A percentile compares a stretch with the other conserved stretches of the same genome.
These are phyloP conservation scores for Coecobrya sp. DNA, from an alignment of 2,888 invertebrate species.

Conservation along the genomic window DNA sequence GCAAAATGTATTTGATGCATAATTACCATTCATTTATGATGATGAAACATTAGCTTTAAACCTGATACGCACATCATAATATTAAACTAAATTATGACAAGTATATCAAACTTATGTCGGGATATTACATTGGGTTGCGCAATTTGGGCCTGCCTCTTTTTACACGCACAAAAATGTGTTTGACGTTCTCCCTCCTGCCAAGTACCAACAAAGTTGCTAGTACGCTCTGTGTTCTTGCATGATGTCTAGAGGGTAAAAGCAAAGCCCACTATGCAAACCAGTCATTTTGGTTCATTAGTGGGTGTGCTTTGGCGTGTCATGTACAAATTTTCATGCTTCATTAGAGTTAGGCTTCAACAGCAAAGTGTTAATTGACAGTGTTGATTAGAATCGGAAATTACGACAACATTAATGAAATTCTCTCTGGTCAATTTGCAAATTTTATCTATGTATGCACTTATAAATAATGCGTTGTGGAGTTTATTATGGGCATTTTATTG, in stretches of 20 bases:
- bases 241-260: conserved; percentile 15
- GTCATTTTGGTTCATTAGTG: conserved; percentile 77
- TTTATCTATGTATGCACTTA: conserved; percentile 20
- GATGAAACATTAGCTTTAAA: conserved; percentile 35
- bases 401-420: conserved; percentile 66
- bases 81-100: conserved; percentile 34
- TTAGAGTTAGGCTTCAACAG: conserved; percentile 66
- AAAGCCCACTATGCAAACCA: conserved; percentile 46
- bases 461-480: not conserved
- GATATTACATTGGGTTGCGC: not conserved
- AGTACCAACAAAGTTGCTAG: not conserved
- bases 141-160: not conserved
- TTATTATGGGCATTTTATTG: conserved; percentile 16
- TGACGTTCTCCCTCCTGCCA: conserved; percentile 16
- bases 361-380: conserved; percentile 72
- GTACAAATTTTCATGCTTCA: conserved; percentile 72
- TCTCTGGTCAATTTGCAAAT: conserved; percentile 48
- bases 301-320: conserved; percentile 68
- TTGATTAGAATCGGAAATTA: conserved; percentile 76
- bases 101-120: conserved; percentile 20
- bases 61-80: conserved; percentile 1
- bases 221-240: conserved; percentile 1
- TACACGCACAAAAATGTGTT: not conserved
- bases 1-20: not conserved
- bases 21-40: not conserved